Percentiles rank a stretch among this genome's conserved stretches.
Evolutionary conservation across 2,113 vertebrate genomes (phyloP).

Genomic region (Pangasianodon hypophthalmus): DNA sequence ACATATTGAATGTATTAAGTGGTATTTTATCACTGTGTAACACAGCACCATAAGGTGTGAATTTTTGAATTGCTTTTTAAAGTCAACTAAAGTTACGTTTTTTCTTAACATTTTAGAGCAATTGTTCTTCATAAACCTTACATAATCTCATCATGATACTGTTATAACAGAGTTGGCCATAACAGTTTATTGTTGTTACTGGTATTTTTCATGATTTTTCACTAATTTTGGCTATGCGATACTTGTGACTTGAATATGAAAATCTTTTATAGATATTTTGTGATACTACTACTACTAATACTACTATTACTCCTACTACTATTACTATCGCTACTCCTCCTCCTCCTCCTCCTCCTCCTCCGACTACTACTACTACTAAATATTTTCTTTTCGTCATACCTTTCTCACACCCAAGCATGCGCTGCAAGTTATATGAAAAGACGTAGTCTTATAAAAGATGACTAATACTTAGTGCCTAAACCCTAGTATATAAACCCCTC

Average conservation of each 20-base stretch:
- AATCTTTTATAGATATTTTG: too few relatives aligned
- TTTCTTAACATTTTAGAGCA: background rate
- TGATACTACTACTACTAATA: background rate
- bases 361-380: background rate
- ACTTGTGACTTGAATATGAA: background rate
- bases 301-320: background rate
- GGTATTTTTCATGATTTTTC: background rate
- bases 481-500: background rate
- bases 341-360: too few relatives aligned
- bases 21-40: background rate
- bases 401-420: background rate
- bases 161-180: background rate
- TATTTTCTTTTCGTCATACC: background rate
- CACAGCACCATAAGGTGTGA: background rate
- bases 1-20: background rate
- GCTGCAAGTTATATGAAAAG: background rate
- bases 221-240: background rate
- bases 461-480: background rate
- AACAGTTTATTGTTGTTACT: background rate
- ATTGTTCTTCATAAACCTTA: background rate
- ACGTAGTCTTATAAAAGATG: background rate
- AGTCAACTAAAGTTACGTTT: background rate
- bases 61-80: background rate
- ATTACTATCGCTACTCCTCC: background rate
- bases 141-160: background rate